Evolutionary conservation across 2,888 invertebrate genomes (phyloP).

Genomic region (Drosophila mulleri): DNA sequence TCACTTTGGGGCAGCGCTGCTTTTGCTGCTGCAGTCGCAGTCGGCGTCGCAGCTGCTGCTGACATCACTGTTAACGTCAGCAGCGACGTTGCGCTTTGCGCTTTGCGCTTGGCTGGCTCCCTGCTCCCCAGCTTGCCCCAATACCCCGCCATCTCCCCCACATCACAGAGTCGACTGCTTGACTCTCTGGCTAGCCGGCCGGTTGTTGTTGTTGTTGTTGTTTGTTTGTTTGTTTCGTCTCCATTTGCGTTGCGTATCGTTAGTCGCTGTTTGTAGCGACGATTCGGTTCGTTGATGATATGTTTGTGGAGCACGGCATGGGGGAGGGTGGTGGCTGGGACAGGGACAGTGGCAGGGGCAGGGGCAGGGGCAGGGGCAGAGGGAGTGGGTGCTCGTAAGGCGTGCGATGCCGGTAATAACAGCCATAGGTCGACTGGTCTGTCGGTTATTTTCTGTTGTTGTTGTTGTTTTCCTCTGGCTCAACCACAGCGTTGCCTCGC

Average conservation of each 20-base stretch:
- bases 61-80: conserved; percentile 33
- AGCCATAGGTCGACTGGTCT: conserved; percentile 61
- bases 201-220: conserved; percentile 57
- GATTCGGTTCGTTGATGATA: conserved; percentile 60
- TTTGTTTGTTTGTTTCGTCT: conserved; percentile 38
- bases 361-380: no score
- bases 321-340: not conserved
- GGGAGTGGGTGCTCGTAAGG: conserved; percentile 15
- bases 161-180: not conserved
- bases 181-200: conserved; percentile 60
- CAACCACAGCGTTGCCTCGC: conserved; percentile 15
- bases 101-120: conserved; percentile 60
- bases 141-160: no score
- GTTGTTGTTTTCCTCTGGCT: not conserved
- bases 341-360: not conserved
- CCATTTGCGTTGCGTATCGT: conserved; percentile 38
- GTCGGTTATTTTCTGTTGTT: conserved; percentile 11
- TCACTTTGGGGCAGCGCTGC: conserved; percentile 22
- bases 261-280: conserved; percentile 38
- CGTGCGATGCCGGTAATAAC: conserved; percentile 62
- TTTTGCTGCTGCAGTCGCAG: conserved; percentile 9
- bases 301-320: conserved; percentile 15
- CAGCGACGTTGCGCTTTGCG: conserved; percentile 47
- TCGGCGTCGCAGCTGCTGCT: conserved; percentile 32
- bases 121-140: conserved; percentile 17